Base-by-base conservation (phyloP, 2,888 invertebrate genomes). In the Hylaea fasciaria region DNA sequence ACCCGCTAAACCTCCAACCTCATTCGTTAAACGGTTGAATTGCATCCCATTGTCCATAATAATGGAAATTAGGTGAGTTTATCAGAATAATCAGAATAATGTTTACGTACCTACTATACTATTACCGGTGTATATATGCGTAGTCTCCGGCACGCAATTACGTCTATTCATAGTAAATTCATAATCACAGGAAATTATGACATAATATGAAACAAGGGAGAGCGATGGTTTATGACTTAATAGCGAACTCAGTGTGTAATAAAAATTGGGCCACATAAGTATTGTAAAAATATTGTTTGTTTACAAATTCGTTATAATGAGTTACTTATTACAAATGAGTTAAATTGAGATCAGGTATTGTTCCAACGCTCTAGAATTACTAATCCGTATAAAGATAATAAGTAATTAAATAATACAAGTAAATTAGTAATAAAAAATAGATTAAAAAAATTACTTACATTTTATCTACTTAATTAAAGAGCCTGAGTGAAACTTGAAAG, bases 141-240 rank as follows among this genome's bases (percentile, higher is more conserved):
- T 29, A 37, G 58, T 44, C 37, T 17, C 44, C 32, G 35, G 43
- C 29, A 64, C 57, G 49, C 52, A 52, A 62, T 62, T 52, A 65
- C 62, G 55, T 53, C 62, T 68, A 64, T 72, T 74, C 64, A 72
- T 71, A 57, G 50, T 52, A 47, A 66, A 72, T 72, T 67, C 67
- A 71, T 71, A 70, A 67, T 71, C 68, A 74, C 81, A 80, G 82
- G 83, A 81, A 70, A 79, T 78, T 76, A 80, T 78, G 78, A 72
- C 74, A 79, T 67, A n/a, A n/a, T n/a, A 44, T 70, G 62, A 65
- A 70, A 77, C 72, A 73, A 80, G 22, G 22, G n/a, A n/a, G 71
- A 58, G 76, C 78, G 73, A 77, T 39, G 49, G 64, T 62, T 58
- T 47, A 56, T 63, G 62, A 54, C 64, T 59, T 65, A n/a, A n/a